Evolutionary conservation across 2,888 invertebrate genomes (phyloP).

Genomic region (Allygus modestus): DNA sequence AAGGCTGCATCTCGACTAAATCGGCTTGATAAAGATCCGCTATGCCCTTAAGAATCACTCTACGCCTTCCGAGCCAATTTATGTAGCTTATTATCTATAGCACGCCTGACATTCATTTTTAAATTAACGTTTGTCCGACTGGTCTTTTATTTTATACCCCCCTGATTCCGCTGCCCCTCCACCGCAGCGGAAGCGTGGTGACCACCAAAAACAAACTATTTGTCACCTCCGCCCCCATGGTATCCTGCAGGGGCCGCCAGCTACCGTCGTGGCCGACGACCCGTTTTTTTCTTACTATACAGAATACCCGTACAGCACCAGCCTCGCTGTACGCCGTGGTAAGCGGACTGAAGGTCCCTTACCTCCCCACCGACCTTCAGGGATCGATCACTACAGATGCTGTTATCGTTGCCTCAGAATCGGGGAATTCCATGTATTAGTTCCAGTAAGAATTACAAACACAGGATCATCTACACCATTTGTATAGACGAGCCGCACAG

Average conservation of each 20-base stretch:
- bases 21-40: conserved; percentile 64
- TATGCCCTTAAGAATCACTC: conserved; percentile 56
- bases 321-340: neutral
- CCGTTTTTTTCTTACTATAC: neutral
- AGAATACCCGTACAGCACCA: neutral
- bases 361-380: neutral
- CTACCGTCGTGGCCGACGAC: neutral
- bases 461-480: too few species aligned
- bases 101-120: conserved; percentile 32
- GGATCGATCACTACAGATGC: neutral
- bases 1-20: conserved; percentile 62
- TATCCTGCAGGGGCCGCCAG: neutral
- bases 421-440: too few species aligned
- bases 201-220: neutral
- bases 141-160: neutral
- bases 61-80: conserved; percentile 52
- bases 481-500: too few species aligned
- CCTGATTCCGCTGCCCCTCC: neutral
- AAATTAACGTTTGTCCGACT: neutral
- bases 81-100: conserved; percentile 49
- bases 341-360: neutral
- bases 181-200: neutral
- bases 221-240: neutral
- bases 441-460: too few species aligned
- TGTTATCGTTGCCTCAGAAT: too few species aligned